Evolutionary conservation across 2,888 invertebrate genomes (phyloP).

Genomic region (Pimpla rufipes): DNA sequence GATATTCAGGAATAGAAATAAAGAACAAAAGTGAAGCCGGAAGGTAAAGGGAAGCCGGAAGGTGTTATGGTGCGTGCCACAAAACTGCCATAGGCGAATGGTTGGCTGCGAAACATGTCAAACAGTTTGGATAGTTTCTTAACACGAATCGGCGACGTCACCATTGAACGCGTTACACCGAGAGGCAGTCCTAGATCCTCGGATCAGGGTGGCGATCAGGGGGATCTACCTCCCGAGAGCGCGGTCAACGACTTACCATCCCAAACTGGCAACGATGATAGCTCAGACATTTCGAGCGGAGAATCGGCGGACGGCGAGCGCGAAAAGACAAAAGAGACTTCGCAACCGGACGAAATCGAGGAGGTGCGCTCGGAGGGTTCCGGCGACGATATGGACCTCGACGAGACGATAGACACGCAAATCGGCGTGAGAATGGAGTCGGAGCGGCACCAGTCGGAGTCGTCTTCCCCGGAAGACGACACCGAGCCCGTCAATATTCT

Average conservation of each 20-base stretch:
- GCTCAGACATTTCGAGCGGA: conserved; percentile 85
- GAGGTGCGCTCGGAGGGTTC: conserved; percentile 83
- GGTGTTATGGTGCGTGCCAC: conserved; percentile 52
- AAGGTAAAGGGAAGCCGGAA: conserved; percentile 30
- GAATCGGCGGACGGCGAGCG: conserved; percentile 83
- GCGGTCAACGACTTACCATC: conserved; percentile 75
- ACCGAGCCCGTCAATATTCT: conserved; percentile 83
- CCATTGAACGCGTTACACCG: conserved; percentile 86
- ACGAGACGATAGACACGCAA: conserved; percentile 84
- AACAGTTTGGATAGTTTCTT: conserved; percentile 87
- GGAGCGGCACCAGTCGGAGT: conserved; percentile 75
- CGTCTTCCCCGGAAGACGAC: conserved; percentile 79
- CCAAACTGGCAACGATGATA: conserved; percentile 78
- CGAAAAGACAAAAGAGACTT: conserved; percentile 76
- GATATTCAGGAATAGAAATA: not conserved
- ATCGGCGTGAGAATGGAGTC: conserved; percentile 82
- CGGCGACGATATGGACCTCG: conserved; percentile 84
- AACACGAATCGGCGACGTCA: conserved; percentile 88
- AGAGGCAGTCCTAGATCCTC: conserved; percentile 76
- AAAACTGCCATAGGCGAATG: conserved; percentile 58
- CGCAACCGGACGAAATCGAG: conserved; percentile 79
- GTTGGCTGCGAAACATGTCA: conserved; percentile 78
- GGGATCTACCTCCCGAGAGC: conserved; percentile 70
- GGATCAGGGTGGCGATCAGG: conserved; percentile 70
- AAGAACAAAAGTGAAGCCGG: conserved; percentile 20